Evolutionary conservation across 2,888 invertebrate genomes (phyloP).

Genomic region (Pardosa pseudoannulata): DNA sequence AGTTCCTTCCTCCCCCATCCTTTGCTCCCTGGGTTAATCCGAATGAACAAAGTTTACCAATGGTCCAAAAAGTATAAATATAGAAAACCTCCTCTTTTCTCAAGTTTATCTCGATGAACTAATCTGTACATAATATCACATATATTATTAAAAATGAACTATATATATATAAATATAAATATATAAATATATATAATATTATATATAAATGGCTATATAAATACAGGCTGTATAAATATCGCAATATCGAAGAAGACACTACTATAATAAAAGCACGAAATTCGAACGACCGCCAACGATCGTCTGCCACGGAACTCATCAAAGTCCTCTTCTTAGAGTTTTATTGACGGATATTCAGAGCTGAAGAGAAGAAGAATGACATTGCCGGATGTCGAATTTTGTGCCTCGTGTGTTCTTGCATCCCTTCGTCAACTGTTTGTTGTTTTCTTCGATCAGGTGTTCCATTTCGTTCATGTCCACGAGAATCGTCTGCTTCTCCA

Average conservation of each 20-base stretch:
- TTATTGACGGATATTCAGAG: too few relatives aligned
- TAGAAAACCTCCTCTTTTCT: slow-evolving; percentile 24
- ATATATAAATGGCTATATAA: slow-evolving; percentile 33
- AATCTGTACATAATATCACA: slow-evolving; percentile 51
- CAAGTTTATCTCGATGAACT: slow-evolving; percentile 26
- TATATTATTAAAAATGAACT: slow-evolving; percentile 20
- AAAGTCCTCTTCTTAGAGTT: not conserved
- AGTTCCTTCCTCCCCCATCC: slow-evolving; percentile 1
- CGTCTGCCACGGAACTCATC: not conserved
- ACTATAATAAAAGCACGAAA: slow-evolving; percentile 41
- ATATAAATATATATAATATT: slow-evolving; percentile 29
- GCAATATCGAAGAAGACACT: slow-evolving; percentile 23
- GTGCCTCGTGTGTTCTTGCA: not conserved
- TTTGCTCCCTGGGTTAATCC: slow-evolving; percentile 51
- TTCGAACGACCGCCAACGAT: slow-evolving; percentile 19
- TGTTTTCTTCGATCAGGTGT: too few relatives aligned
- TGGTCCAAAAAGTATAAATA: slow-evolving; percentile 68
- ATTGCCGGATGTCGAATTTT: too few relatives aligned
- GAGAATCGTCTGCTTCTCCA: not conserved
- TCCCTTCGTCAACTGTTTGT: not conserved
- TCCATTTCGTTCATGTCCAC: too few relatives aligned
- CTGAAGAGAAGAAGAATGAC: too few relatives aligned
- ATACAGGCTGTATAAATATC: slow-evolving; percentile 42
- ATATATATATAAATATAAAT: too few relatives aligned
- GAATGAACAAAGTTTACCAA: slow-evolving; percentile 46